Evolutionary conservation across 2,888 invertebrate genomes (phyloP).

Genomic region (Linhomoeus sp.): DNA sequence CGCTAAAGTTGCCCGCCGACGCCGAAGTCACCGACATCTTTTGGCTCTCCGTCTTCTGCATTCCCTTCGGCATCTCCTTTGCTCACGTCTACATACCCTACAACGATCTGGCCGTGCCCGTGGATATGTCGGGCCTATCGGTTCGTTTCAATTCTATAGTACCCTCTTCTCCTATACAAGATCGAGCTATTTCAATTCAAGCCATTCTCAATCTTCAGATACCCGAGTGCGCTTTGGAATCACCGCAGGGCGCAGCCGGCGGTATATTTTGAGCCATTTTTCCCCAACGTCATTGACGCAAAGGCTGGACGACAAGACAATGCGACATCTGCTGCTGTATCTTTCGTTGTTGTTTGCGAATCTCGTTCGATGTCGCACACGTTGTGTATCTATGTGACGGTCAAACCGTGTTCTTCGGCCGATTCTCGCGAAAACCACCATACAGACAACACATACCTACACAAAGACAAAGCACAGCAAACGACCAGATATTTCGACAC

Average conservation of each 20-base stretch:
- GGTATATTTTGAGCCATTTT: too few species aligned
- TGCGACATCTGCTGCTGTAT: too few species aligned
- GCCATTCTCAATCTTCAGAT: background rate
- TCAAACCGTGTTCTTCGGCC: too few species aligned
- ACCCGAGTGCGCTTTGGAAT: background rate
- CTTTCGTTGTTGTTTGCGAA: too few species aligned
- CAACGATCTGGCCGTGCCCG: conserved; percentile 20
- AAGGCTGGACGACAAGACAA: too few species aligned
- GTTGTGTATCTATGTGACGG: too few species aligned
- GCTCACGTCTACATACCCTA: conserved; percentile 22
- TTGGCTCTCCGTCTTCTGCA: conserved; percentile 22
- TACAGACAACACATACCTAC: too few species aligned
- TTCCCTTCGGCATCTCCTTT: conserved; percentile 17
- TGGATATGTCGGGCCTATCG: conserved; percentile 16
- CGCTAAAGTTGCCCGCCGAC: conserved; percentile 19
- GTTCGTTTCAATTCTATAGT: conserved; percentile 9
- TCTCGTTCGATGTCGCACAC: too few species aligned
- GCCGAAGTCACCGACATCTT: conserved; percentile 19
- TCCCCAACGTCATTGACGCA: too few species aligned
- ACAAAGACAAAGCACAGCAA: too few species aligned
- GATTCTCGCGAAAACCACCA: too few species aligned
- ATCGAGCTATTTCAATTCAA: background rate
- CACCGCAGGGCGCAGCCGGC: background rate
- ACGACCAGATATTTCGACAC: too few species aligned
- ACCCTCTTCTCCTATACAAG: background rate